Evolutionary conservation across 1,140 invertebrate species (phyloP), one percentile per base, ranked within the genome.

Genomic region (Lepidurus arcticus): DNA sequence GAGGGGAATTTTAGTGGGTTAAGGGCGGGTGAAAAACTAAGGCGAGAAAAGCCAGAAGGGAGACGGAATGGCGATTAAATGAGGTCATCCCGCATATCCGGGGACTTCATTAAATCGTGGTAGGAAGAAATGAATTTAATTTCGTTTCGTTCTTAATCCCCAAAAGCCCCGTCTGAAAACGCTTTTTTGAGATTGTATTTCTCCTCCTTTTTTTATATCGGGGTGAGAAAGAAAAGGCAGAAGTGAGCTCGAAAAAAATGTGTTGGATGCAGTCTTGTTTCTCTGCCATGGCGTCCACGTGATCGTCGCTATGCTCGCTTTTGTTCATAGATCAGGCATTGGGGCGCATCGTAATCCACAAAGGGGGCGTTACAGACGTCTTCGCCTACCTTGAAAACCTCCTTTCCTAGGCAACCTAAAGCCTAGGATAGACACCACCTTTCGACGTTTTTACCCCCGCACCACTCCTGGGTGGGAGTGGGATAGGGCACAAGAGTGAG

Each of bases 11-110:
- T n/a, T 21, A 65, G 53, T 65, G 53, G 53, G 53, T 65, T 65
- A 21, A 65, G 21, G 21, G 53, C 53, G 53, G 53, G 53, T 65
- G 53, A 65, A 65, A 65, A 13, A 65, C 21, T 65, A 65, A 65
- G 53, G 53, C 53, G 53, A 65, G 53, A 65, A 65, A 65, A 65
- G 53, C 16, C 53, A 65, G 53, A 65, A 65, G 21, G 53, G 53
- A 65, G 53, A 65, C 16, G 53, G 53, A 65, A 21, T 65, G 53
- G 53, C 53, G 53, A 65, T 65, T 65, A 65, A 65, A 65, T 65
- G 53, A 65, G 53, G 53, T 65, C 53, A 65, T 65, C 53, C 53
- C 53, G 53, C 53, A 65, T 65, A 65, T 65, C 53, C 53, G 53
- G 53, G 21, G 53, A 65, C 53, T 13, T 65, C 53, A 65, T 16